These are phyloP conservation scores for Rhagonycha lutea DNA, from an alignment of 2,888 invertebrate species.

Conservation along the genomic window DNA sequence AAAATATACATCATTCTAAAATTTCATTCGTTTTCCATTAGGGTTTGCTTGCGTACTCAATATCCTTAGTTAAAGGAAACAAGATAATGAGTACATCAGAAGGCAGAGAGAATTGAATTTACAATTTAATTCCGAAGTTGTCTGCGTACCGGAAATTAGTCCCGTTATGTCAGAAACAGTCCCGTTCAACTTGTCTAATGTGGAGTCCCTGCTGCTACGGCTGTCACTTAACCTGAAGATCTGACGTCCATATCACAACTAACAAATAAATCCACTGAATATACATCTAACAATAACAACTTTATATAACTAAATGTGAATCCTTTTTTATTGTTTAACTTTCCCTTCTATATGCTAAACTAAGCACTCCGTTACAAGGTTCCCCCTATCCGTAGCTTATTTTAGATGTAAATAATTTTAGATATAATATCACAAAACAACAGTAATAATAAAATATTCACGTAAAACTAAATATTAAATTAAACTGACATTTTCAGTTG, in stretches of 20 bases:
- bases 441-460: background rate
- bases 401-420: background rate
- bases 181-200: slow-evolving; percentile 31
- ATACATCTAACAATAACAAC: slow-evolving; percentile 19
- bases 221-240: slow-evolving; percentile 30
- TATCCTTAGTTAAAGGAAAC: slow-evolving; percentile 28
- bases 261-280: slow-evolving; percentile 19
- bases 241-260: slow-evolving; percentile 27
- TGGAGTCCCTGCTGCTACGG: slow-evolving; percentile 23
- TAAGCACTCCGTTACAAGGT: background rate
- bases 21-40: slow-evolving; percentile 23
- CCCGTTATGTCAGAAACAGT: slow-evolving; percentile 34
- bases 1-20: slow-evolving; percentile 14
- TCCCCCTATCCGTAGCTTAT: background rate
- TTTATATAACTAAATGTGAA: slow-evolving; percentile 10
- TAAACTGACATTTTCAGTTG: background rate
- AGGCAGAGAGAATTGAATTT: slow-evolving; percentile 33
- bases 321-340: background rate
- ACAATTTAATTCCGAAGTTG: slow-evolving; percentile 34
- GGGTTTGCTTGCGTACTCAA: slow-evolving; percentile 26
- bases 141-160: slow-evolving; percentile 35
- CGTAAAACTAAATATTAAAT: background rate
- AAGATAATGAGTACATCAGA: slow-evolving; percentile 33
- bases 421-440: background rate
- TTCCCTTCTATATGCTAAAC: background rate